Conservation (phyloP, 2,113 vertebrate species). For the Oriolus oriolus region DNA sequence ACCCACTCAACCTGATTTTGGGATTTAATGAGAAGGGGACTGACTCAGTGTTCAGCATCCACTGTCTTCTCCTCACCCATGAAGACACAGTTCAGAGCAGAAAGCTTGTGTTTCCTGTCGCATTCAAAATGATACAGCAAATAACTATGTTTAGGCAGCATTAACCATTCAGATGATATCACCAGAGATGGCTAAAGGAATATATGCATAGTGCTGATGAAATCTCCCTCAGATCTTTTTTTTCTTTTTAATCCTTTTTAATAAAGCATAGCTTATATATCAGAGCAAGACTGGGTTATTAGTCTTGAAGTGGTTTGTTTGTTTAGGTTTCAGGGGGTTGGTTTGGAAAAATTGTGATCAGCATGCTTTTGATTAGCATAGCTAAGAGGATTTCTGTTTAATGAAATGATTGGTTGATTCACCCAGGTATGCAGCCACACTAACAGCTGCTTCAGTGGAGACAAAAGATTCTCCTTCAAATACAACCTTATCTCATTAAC, state of each 20-base stretch:
- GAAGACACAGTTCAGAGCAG: not conserved
- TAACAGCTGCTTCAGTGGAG: slow-evolving; percentile 19
- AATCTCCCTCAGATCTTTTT: not conserved
- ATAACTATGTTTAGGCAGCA: not conserved
- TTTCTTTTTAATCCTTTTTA: not conserved
- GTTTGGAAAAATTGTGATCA: not conserved
- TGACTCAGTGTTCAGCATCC: not conserved
- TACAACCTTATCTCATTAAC: not conserved
- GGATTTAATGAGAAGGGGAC: not conserved
- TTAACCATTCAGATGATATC: not conserved
- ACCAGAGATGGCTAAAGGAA: not conserved
- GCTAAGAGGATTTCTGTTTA: slow-evolving; percentile 18
- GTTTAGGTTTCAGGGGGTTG: not conserved
- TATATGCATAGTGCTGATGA: not conserved
- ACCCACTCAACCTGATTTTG: not conserved
- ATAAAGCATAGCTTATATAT: not conserved
- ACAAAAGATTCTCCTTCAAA: slow-evolving; percentile 32
- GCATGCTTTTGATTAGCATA: slow-evolving; percentile 8
- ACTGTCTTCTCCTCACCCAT: not conserved
- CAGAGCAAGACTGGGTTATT: not conserved
- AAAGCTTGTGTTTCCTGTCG: not conserved
- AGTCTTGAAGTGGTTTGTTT: slow-evolving; percentile 11
- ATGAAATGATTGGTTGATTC: slow-evolving; percentile 61
- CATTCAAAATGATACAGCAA: not conserved
- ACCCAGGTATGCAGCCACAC: not conserved